A percentile compares a stretch with the other conserved stretches of the same genome.
These are phyloP conservation scores for Paramisgurnus dabryanus DNA, from an alignment of 2,113 vertebrate genomes.

Conservation along the genomic window DNA sequence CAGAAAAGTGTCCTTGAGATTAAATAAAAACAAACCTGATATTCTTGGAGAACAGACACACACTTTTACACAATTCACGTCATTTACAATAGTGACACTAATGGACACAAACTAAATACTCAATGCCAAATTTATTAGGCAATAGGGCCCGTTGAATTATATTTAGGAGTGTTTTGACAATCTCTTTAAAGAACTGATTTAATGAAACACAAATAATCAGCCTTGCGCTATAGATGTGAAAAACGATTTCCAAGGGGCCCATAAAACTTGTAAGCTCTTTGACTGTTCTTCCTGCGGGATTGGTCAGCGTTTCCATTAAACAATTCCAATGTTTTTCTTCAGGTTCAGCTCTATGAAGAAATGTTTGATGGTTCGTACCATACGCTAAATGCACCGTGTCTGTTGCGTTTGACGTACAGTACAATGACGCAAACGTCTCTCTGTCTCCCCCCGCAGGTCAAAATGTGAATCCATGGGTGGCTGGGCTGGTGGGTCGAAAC, in stretches of 20 bases:
- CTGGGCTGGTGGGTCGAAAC: slow-evolving; percentile 86
- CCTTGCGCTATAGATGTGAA: background rate
- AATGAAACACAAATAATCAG: background rate
- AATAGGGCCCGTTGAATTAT: background rate
- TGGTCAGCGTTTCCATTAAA: background rate
- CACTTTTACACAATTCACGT: background rate
- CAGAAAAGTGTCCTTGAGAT: slow-evolving; percentile 7
- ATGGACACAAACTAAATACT: background rate
- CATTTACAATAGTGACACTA: background rate
- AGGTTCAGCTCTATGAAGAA: background rate
- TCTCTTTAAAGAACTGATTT: background rate
- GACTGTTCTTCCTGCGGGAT: background rate
- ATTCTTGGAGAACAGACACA: slow-evolving; percentile 43
- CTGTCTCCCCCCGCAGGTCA: slow-evolving; percentile 79
- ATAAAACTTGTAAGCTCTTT: background rate
- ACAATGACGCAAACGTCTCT: slow-evolving; percentile 35
- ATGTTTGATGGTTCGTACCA: background rate
- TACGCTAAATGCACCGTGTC: background rate
- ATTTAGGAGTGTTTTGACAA: background rate
- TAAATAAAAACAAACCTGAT: slow-evolving; percentile 25
- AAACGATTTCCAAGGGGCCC: background rate
- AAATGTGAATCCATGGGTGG: slow-evolving; percentile 89
- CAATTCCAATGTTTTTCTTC: background rate
- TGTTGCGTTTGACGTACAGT: background rate
- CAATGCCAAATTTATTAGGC: background rate